Conservation (phyloP, 2,113 vertebrate species). For the Acrocephalus arundinaceus region DNA sequence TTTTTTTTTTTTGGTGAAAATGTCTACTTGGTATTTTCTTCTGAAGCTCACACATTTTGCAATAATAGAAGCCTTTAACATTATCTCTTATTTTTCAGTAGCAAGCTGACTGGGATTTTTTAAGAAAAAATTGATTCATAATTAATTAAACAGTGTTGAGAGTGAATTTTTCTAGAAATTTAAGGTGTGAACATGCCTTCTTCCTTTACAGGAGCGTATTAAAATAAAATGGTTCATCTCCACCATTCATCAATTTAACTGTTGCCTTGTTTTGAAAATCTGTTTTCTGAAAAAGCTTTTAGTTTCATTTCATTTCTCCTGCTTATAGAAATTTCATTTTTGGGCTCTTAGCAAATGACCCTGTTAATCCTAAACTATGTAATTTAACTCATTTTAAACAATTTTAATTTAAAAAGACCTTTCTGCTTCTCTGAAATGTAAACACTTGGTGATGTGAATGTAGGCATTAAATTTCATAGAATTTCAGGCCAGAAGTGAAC, state of each 20-base stretch:
- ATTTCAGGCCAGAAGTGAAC: not conserved
- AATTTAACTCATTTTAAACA: not conserved
- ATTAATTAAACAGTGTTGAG: not conserved
- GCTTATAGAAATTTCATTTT: not conserved
- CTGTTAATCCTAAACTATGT: not conserved
- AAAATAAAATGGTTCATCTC: not conserved
- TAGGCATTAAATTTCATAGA: not conserved
- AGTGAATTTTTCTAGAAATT: not conserved
- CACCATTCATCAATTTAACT: not conserved
- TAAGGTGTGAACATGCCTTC: not conserved
- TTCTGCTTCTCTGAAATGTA: not conserved
- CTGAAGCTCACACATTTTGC: not conserved
- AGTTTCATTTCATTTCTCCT: not conserved
- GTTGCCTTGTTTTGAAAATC: not conserved
- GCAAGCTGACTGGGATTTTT: not conserved
- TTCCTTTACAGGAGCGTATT: not conserved
- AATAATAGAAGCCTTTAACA: not conserved
- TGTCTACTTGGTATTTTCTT: not conserved
- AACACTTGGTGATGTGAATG: not conserved
- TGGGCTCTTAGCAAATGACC: not conserved
- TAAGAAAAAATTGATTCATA: not conserved
- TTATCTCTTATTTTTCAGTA: not conserved
- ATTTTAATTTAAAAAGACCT: not conserved
- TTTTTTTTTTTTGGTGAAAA: not conserved
- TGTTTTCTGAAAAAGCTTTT: not conserved